Evolutionary conservation across 2,797 vertebrate genomes (phyloP).

Genomic region (Sebastes wilsoni): DNA sequence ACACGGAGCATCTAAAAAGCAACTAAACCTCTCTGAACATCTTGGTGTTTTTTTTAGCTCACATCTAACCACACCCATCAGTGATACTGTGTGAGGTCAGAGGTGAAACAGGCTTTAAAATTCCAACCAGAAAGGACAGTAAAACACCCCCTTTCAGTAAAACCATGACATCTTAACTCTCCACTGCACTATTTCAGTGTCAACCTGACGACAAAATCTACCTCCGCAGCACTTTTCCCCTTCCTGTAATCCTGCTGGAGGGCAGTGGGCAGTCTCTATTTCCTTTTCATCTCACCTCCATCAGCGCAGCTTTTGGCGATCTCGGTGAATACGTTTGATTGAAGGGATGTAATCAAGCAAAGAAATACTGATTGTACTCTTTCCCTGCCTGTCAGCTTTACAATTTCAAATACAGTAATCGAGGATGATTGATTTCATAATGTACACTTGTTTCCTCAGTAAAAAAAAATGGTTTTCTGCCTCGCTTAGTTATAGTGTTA

Average conservation of each 20-base stretch:
- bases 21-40: background rate
- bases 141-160: background rate
- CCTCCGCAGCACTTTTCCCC: background rate
- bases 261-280: slow-evolving; percentile 1
- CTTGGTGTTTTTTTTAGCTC: background rate
- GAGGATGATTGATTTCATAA: slow-evolving; percentile 22
- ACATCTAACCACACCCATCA: background rate
- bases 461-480: background rate
- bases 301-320: background rate
- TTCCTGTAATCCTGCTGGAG: background rate
- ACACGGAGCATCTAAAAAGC: background rate
- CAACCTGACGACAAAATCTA: background rate
- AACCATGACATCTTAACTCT: background rate
- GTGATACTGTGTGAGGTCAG: background rate
- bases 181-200: background rate
- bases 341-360: slow-evolving; percentile 48
- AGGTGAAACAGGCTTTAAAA: background rate
- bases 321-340: slow-evolving; percentile 54
- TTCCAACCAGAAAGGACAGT: background rate
- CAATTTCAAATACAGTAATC: slow-evolving; percentile 30
- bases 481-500: background rate
- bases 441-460: background rate
- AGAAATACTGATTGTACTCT: slow-evolving; percentile 35
- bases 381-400: slow-evolving; percentile 13
- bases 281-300: slow-evolving; percentile 4